Base-by-base conservation (phyloP, 2,113 vertebrate genomes). In the Sula dactylatra region DNA sequence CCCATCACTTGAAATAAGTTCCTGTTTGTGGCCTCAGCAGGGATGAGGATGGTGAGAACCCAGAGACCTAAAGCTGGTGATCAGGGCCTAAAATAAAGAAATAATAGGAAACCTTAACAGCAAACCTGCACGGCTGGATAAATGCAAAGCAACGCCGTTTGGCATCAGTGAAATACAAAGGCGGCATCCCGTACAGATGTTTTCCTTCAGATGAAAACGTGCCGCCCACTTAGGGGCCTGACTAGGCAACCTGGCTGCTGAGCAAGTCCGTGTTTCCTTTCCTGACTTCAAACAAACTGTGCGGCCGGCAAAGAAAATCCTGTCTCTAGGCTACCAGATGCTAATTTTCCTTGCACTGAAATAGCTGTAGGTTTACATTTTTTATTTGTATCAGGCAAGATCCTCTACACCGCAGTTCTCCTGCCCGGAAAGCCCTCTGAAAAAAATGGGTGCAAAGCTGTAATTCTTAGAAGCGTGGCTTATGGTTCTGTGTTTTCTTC, bases 1-100 rank as follows among this genome's bases (percentile, higher is more conserved):
- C 3, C 22, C n/a, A 6, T 55, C 0, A 0, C 19, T 9, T 74
- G 47, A 40, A 86, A 5, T 44, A 29, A 50, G 36, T 58, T 71
- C 15, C 38, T 40, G 19, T n/a, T 74, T 0, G 0, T 65, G 64
- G 21, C 25, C 31, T 72, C 40, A 34, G 38, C 1, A 0, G 79
- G 62, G 31, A 3, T 24, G 31, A 3, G 11, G 29, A 4, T 58
- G 66, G 16, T 32, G 54, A 47, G 50, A 83, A 72, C 40, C 47
- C 58, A n/a, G 42, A 88, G 20, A 52, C 52, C 49, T 26, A 49
- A 70, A 91, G 34, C 49, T 0, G 2, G 3, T n/a, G 13, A 7
- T 55, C 12, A 61, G 58, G 47, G 47, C 11, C n/a, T 31, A 29
- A 94, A 71, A 66, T 25, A 54, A 64, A 72, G 36, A 32, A 59